Conservation (phyloP, 2,888 invertebrate species). For the Busseola fusca region DNA sequence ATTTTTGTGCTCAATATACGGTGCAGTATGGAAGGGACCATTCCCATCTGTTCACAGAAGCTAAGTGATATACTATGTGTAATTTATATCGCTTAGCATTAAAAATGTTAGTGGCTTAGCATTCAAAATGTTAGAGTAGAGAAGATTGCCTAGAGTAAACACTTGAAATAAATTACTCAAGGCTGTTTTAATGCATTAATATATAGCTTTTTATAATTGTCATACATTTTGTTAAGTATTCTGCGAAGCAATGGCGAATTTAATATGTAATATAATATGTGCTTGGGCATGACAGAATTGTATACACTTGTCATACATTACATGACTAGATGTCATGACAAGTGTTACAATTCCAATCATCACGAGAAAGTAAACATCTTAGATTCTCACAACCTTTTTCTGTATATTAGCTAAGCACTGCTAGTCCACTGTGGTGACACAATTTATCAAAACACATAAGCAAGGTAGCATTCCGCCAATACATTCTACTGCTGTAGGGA, state of each 20-base stretch:
- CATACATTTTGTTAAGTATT: neutral
- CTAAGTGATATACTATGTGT: neutral
- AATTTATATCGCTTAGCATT: too few relatives aligned
- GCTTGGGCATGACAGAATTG: neutral
- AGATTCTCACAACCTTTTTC: neutral
- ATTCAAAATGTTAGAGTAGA: conserved; percentile 1
- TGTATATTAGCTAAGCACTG: neutral
- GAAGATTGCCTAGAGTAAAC: neutral
- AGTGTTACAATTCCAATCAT: neutral
- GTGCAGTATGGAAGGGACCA: neutral
- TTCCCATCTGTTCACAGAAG: neutral
- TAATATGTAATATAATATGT: conserved; percentile 24
- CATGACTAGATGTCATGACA: neutral
- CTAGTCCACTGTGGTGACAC: neutral
- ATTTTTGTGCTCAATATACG: neutral
- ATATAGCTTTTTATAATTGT: conserved; percentile 3
- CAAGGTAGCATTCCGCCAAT: conserved; percentile 1
- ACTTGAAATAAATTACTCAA: neutral
- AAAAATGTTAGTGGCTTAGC: neutral
- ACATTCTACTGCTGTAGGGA: conserved; percentile 3
- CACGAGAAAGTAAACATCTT: neutral
- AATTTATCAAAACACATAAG: neutral
- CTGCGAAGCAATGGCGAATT: conserved; percentile 50
- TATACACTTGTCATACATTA: conserved; percentile 3
- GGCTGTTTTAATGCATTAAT: neutral